These are phyloP conservation scores for Physocephala rufipes DNA, from an alignment of 2,888 invertebrate genomes.

Conservation along the genomic window DNA sequence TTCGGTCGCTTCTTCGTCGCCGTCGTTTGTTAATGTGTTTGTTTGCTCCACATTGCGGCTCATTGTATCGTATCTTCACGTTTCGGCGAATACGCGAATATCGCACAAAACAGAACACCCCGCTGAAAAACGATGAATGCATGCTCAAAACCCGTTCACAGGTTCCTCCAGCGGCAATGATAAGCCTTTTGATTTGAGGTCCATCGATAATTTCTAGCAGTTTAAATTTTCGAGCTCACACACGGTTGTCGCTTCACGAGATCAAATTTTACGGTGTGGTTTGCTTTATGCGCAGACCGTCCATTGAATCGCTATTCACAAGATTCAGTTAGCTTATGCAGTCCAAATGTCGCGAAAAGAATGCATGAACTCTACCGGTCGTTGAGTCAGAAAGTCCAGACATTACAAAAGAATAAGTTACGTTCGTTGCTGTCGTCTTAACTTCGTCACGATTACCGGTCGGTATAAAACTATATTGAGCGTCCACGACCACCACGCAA, in stretches of 20 bases:
- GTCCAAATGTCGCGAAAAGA: slow-evolving; percentile 3
- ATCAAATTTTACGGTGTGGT: slow-evolving; percentile 36
- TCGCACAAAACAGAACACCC: slow-evolving; percentile 33
- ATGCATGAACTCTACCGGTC: slow-evolving; percentile 6
- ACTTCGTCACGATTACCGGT: slow-evolving; percentile 9
- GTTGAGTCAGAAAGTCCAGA: slow-evolving; percentile 17
- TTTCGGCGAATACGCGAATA: neutral
- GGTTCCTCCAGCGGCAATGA: slow-evolving; percentile 15
- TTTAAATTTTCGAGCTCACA: slow-evolving; percentile 3
- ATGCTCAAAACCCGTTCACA: slow-evolving; percentile 33
- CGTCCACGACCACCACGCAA: slow-evolving; percentile 36
- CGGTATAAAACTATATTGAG: no score
- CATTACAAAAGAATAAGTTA: neutral
- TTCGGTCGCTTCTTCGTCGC: neutral
- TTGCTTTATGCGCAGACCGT: slow-evolving; percentile 30
- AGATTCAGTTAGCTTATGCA: slow-evolving; percentile 28
- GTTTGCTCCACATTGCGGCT: slow-evolving; percentile 29
- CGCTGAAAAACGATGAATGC: slow-evolving; percentile 35
- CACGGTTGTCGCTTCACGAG: slow-evolving; percentile 19
- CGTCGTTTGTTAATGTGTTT: slow-evolving; percentile 4
- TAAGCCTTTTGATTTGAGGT: neutral
- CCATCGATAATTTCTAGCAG: neutral
- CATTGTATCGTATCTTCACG: slow-evolving; percentile 28
- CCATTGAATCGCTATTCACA: slow-evolving; percentile 38
- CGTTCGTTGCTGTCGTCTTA: slow-evolving; percentile 8